phyloP scores from a whole-genome alignment of 2,797 vertebrate genomes.

The Pygocentrus nattereri region DNA sequence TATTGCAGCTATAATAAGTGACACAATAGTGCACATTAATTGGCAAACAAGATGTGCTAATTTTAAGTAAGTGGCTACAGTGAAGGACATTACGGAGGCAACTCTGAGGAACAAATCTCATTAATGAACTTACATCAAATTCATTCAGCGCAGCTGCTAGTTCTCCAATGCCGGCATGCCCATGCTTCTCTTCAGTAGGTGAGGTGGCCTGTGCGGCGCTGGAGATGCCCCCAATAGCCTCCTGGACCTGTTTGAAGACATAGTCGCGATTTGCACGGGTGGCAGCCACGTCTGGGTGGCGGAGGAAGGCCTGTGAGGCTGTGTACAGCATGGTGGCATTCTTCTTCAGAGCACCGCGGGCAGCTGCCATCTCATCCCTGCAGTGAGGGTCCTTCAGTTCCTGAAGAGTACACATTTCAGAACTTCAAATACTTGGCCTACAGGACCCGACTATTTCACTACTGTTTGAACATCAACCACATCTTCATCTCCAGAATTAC shows the following conservation, averaged over 20 bases:
- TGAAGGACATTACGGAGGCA: not conserved
- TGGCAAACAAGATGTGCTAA: not conserved
- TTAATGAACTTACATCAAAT: constrained; percentile 91
- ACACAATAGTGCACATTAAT: not conserved
- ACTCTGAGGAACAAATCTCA: too few relatives aligned
- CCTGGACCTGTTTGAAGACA: constrained; percentile 99
- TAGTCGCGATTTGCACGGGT: constrained; percentile 97
- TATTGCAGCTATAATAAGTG: not conserved
- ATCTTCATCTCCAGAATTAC: too few relatives aligned
- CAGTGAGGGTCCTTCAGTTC: constrained; percentile 98
- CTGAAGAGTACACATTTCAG: constrained; percentile 67
- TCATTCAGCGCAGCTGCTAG: constrained; percentile 97
- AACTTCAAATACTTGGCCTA: not conserved
- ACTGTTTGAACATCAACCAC: too few relatives aligned
- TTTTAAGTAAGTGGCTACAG: too few relatives aligned
- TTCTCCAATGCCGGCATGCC: constrained; percentile 95
- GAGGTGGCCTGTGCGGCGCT: constrained; percentile 97
- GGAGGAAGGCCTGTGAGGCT: constrained; percentile 95
- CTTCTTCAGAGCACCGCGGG: constrained; percentile 96
- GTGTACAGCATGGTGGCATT: constrained; percentile 99
- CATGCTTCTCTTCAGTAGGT: constrained; percentile 93
- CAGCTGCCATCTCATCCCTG: constrained; percentile 97
- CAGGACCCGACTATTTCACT: too few relatives aligned
- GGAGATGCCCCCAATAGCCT: constrained; percentile 96
- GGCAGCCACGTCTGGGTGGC: constrained; percentile 95